Percentiles rank a stretch among this genome's conserved stretches.
Conservation (phyloP, 2,113 vertebrate species). For the Pelecanus crispus region DNA sequence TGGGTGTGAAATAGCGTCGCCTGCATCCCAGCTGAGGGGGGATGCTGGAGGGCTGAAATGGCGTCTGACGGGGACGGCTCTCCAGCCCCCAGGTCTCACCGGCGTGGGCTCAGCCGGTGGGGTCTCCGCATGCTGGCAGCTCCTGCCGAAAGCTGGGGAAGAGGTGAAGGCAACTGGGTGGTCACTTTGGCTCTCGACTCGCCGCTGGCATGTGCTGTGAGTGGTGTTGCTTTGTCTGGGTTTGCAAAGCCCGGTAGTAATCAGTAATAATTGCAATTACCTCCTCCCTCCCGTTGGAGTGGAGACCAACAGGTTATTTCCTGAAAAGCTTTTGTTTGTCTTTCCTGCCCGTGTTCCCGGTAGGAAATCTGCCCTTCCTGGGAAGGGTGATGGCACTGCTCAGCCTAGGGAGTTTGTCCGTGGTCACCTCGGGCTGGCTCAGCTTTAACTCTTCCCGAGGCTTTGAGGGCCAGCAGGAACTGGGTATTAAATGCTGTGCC, state of each 20-base stretch:
- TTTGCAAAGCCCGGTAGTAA: conserved; percentile 1
- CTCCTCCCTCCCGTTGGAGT: not conserved
- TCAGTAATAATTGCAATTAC: conserved; percentile 36
- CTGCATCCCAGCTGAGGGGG: not conserved
- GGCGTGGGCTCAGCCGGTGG: accelerated
- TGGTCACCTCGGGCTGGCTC: not conserved
- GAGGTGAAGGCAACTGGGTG: not conserved
- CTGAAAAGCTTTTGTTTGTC: conserved; percentile 57
- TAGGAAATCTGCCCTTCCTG: conserved; percentile 57
- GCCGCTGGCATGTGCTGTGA: not conserved
- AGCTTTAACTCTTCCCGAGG: not conserved
- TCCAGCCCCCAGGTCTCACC: not conserved
- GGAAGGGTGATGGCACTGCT: not conserved
- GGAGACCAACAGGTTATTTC: conserved; percentile 31
- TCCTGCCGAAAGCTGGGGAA: not conserved
- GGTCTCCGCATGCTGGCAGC: not conserved
- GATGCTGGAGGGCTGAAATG: not conserved
- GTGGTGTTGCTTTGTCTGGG: not conserved
- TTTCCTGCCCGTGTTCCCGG: not conserved
- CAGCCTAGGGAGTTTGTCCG: not conserved
- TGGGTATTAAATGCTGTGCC: accelerated
- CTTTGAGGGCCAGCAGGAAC: not conserved
- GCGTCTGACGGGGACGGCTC: not conserved
- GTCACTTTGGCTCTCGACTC: accelerated
- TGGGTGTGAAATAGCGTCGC: not conserved